Percentiles rank a stretch among this genome's conserved stretches.
These are phyloP conservation scores for Urocolius indicus DNA, from an alignment of 2,113 vertebrate genomes.

Conservation along the genomic window DNA sequence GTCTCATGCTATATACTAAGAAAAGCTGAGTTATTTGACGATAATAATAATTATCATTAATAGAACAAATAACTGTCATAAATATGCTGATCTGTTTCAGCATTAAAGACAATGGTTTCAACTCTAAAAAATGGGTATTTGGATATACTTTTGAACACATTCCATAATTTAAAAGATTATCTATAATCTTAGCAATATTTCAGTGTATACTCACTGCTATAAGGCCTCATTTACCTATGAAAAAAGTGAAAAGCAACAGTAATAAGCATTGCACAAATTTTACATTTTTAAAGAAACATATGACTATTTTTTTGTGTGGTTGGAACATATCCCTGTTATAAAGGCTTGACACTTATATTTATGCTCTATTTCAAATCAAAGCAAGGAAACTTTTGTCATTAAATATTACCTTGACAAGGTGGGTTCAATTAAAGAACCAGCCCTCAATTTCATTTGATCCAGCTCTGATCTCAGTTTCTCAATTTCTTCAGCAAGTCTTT, in stretches of 20 bases:
- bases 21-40: background rate
- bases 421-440: slow-evolving; percentile 93
- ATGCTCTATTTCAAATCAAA: background rate
- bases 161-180: background rate
- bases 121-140: background rate
- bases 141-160: background rate
- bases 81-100: background rate
- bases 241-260: background rate
- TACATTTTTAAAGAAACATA: background rate
- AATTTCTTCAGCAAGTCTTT: slow-evolving; percentile 94
- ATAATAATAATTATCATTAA: background rate
- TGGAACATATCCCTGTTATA: background rate
- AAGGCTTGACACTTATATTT: background rate
- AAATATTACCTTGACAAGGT: slow-evolving; percentile 89
- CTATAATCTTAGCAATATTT: background rate
- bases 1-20: background rate
- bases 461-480: slow-evolving; percentile 94
- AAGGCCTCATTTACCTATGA: background rate
- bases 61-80: background rate
- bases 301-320: fast-evolving
- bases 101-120: background rate
- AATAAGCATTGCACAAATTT: background rate
- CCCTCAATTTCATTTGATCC: slow-evolving; percentile 92
- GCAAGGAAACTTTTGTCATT: background rate
- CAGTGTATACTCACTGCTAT: background rate